Base-by-base conservation (phyloP, 1,140 invertebrate genomes). In the Drosophila melanica region DNA sequence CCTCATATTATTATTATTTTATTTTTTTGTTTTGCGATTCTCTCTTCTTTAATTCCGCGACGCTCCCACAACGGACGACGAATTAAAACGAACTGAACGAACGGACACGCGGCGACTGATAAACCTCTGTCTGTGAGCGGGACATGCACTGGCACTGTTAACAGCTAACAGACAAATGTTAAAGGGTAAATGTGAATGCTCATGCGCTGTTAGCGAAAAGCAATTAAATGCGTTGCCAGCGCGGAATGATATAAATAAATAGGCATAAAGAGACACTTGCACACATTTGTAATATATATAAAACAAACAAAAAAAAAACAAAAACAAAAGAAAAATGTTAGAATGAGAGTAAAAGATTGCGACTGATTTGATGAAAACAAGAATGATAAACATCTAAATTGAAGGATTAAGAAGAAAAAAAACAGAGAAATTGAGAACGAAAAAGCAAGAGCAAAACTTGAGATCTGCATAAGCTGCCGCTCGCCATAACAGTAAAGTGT, bases 41-140 rank as follows among this genome's bases (percentile, higher is more conserved):
- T 59, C 41, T 66, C 62, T 53, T 14, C 37, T 12, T 33, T 11
- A 45, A 67, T 53, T 33, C 54, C 63, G 57, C 41, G 27, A 18
- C 47, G n/a, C 70, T 8, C 20, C 48, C 64, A 30, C 54, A 30
- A 35, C 54, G 20, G 18, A n/a, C 69, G 54, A 59, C 63, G 47
- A 39, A 14, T 35, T 59, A 7, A 20, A 53, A 35, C 70, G 35
- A 62, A 73, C 70, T 73, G 70, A 68, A 41, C 53, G 10, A 44
- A 41, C 39, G 60, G 59, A 58, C 23, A 57, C 35, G 23, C 42
- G 20, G 6, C 18, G 33, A 54, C 27, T 39, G 63, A 67, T 72
- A 67, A 53, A 66, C 37, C 45, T 6, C 12, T 33, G 10, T 33
- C 55, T 45, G 41, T 33, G 33, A 45, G 16, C 16, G 14, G 14